A percentile compares a stretch with the other conserved stretches of the same genome.
Evolutionary conservation across 2,888 invertebrate species (phyloP).

Genomic region (Perdita meconis): DNA sequence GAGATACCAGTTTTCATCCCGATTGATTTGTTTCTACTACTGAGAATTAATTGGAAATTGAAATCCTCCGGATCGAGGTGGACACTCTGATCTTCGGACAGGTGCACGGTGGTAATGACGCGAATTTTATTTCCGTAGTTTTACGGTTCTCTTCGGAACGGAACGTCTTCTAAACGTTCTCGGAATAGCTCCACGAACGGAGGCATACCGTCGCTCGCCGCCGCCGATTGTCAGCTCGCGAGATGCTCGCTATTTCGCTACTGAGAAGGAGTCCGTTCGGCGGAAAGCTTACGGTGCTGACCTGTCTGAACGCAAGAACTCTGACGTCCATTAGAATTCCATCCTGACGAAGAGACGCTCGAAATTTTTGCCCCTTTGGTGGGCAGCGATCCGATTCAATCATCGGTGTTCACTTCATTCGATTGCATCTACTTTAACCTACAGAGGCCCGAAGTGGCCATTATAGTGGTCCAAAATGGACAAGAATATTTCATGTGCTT

Average conservation of each 20-base stretch:
- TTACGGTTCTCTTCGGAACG: constrained; percentile 34
- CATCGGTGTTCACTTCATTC: neutral
- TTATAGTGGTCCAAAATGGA: too few relatives aligned
- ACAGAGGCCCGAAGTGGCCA: too few relatives aligned
- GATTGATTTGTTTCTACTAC: too few relatives aligned
- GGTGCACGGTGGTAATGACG: constrained; percentile 12
- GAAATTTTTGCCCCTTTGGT: constrained; percentile 10
- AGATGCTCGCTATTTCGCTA: constrained; percentile 15
- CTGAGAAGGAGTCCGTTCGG: constrained; percentile 26
- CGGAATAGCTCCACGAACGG: constrained; percentile 46
- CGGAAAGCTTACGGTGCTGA: constrained; percentile 30
- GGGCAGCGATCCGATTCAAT: neutral
- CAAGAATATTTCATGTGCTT: too few relatives aligned
- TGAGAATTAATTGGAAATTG: too few relatives aligned
- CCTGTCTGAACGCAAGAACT: constrained; percentile 34
- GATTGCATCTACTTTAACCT: neutral
- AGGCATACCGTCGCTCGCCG: constrained; percentile 38
- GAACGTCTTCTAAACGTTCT: constrained; percentile 45
- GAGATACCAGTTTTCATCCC: too few relatives aligned
- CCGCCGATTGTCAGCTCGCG: constrained; percentile 36
- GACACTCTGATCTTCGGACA: neutral
- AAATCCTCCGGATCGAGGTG: neutral
- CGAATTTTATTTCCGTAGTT: constrained; percentile 41
- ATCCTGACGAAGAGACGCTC: constrained; percentile 29
- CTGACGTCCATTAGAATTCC: constrained; percentile 46